Evolutionary conservation across 2,888 invertebrate species (phyloP).

Genomic region (Lasioglossum villosulum): DNA sequence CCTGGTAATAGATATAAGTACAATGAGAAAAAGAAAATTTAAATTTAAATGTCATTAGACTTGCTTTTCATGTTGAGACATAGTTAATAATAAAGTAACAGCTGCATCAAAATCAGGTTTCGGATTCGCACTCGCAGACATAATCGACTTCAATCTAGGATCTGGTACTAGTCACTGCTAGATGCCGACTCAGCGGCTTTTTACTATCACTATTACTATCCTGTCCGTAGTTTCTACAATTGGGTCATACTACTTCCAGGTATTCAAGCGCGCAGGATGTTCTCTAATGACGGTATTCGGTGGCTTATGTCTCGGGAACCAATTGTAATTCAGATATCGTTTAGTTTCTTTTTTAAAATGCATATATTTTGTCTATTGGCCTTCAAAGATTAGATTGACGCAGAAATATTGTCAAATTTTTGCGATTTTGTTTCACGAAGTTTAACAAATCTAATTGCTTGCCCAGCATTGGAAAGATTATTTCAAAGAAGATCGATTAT

Average conservation of each 20-base stretch:
- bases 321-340: neutral
- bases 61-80: neutral
- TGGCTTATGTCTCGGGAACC: neutral
- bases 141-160: neutral
- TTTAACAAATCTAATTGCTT: neutral
- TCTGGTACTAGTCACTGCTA: neutral
- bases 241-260: conserved; percentile 4
- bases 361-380: neutral
- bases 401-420: neutral
- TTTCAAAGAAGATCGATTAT: neutral
- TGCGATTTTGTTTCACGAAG: neutral
- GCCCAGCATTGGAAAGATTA: neutral
- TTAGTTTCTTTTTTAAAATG: neutral
- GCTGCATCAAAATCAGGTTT: neutral
- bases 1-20: too few species aligned
- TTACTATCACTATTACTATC: conserved; percentile 16
- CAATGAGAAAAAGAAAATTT: too few species aligned
- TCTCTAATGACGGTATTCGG: neutral
- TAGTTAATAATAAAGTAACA: neutral
- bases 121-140: neutral
- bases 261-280: conserved; percentile 11
- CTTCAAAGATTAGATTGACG: neutral
- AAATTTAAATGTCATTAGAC: neutral
- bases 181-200: conserved; percentile 11
- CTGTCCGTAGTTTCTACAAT: conserved; percentile 12